Evolutionary conservation across 92 coral and sea anemone genomes (phyloP).

Genomic region (Hydrozoanthus gracilis): DNA sequence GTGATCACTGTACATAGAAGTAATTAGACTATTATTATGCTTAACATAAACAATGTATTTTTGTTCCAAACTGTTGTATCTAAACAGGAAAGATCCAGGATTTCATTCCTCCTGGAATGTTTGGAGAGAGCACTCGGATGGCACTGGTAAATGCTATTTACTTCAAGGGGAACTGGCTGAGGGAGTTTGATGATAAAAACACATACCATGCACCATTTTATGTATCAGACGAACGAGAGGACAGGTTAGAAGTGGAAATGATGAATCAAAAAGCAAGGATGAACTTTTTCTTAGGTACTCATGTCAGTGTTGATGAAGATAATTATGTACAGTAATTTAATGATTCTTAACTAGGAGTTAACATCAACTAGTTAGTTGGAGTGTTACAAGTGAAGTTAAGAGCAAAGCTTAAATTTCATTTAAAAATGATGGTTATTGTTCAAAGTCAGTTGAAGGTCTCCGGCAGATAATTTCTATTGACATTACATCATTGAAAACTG

Average conservation of each 20-base stretch:
- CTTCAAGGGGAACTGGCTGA: slow-evolving; percentile 87
- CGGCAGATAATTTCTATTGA: too few relatives aligned
- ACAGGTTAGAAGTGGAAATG: slow-evolving; percentile 71
- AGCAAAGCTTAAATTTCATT: too few relatives aligned
- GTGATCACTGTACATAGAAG: too few relatives aligned
- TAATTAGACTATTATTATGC: background rate
- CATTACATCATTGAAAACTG: too few relatives aligned
- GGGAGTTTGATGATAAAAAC: slow-evolving; percentile 63
- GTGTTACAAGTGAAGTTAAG: too few relatives aligned
- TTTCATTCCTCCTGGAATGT: slow-evolving; percentile 65
- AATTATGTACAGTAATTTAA: too few relatives aligned
- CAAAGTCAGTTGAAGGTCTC: too few relatives aligned
- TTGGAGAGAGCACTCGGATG: slow-evolving; percentile 64
- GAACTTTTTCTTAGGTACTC: slow-evolving; percentile 50
- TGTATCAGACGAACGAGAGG: slow-evolving; percentile 52
- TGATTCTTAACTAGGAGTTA: too few relatives aligned
- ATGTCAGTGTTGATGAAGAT: background rate
- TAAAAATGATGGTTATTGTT: too few relatives aligned
- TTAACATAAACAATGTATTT: too few relatives aligned
- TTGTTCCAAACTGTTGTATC: background rate
- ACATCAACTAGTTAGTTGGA: too few relatives aligned
- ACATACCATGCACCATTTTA: slow-evolving; percentile 74
- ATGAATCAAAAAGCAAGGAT: slow-evolving; percentile 71
- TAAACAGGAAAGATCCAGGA: slow-evolving; percentile 68
- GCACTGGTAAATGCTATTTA: slow-evolving; percentile 89